Conservation (phyloP, 2,888 invertebrate species). For the Nephrotoma appendiculata region DNA sequence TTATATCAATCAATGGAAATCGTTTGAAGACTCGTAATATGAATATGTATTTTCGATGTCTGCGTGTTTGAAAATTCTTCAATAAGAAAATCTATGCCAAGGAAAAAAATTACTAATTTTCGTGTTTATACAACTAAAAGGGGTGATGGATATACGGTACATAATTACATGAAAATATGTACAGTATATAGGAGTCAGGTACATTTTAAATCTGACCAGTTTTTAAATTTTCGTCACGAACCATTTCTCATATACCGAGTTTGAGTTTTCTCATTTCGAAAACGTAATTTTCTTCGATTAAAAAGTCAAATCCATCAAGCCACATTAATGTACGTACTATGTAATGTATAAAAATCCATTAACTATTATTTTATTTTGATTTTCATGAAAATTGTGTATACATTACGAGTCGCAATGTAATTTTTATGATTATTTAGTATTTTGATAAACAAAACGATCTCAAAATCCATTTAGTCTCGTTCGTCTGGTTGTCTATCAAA, state of each 20-base stretch:
- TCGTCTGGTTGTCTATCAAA: background rate
- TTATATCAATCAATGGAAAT: background rate
- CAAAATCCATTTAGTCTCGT: background rate
- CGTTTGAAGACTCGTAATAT: background rate
- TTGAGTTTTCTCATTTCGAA: background rate
- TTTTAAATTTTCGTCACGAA: background rate
- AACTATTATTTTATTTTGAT: background rate
- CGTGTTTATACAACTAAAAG: background rate
- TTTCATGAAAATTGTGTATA: background rate
- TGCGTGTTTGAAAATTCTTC: background rate
- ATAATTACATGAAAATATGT: background rate
- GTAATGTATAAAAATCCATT: background rate
- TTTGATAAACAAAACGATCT: background rate
- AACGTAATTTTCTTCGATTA: background rate
- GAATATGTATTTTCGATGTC: background rate
- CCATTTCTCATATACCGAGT: background rate
- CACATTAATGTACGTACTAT: background rate
- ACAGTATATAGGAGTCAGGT: background rate
- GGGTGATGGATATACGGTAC: background rate
- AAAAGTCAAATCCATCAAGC: background rate
- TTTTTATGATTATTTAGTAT: background rate
- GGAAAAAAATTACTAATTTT: background rate
- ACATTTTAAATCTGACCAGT: background rate
- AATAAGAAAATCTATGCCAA: background rate
- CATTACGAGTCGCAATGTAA: background rate